Evolutionary conservation across 1,140 invertebrate genomes (phyloP).

Genomic region (Atta colombica): DNA sequence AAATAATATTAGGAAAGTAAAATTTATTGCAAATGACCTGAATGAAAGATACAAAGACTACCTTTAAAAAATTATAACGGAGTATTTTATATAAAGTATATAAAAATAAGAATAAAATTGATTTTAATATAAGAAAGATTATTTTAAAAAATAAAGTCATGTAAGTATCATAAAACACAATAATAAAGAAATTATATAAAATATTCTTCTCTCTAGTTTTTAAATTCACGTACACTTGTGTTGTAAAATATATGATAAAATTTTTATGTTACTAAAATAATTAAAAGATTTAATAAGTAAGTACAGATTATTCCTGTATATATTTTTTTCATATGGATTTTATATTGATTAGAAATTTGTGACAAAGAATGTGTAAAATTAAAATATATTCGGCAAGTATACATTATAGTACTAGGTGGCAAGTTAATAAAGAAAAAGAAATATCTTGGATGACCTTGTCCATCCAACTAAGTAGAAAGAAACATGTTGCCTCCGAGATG

Average conservation of each 20-base stretch:
- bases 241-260: neutral
- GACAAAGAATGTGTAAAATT: neutral
- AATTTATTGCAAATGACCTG: neutral
- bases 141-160: neutral
- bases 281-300: constrained; percentile 11
- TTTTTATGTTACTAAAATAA: neutral
- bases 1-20: neutral
- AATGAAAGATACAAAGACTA: neutral
- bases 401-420: neutral
- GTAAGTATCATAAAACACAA: neutral
- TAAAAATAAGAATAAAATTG: neutral
- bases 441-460: neutral
- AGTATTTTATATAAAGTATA: neutral
- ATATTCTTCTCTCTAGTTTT: neutral
- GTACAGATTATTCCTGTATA: neutral
- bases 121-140: neutral
- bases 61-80: neutral
- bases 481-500: neutral
- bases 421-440: neutral
- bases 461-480: neutral
- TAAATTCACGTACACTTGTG: neutral
- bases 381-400: neutral
- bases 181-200: neutral
- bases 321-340: neutral
- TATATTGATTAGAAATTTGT: neutral